A percentile compares a stretch with the other conserved stretches of the same genome.
Evolutionary conservation across 2,888 invertebrate species (phyloP).

Genomic region (Myopa tessellatipennis): DNA sequence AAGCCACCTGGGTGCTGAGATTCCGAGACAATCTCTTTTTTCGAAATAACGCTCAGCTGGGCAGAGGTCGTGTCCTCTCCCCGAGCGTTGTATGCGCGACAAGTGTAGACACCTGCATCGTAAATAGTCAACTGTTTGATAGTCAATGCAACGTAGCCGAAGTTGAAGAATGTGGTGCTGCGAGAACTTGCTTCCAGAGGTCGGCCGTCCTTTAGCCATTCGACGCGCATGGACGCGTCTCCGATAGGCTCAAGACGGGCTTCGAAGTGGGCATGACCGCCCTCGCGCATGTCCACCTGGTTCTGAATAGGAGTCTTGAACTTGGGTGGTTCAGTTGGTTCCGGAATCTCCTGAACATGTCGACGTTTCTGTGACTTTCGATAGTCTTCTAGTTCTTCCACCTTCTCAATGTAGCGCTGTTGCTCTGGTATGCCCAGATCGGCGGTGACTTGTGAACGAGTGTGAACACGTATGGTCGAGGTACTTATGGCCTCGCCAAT

Average conservation of each 20-base stretch:
- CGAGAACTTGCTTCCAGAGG: conserved; percentile 93
- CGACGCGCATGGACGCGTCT: conserved; percentile 88
- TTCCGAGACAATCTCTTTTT: conserved; percentile 87
- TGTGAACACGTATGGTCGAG: conserved; percentile 80
- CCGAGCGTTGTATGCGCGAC: conserved; percentile 86
- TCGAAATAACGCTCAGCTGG: conserved; percentile 84
- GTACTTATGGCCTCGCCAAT: conserved; percentile 91
- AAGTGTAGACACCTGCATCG: conserved; percentile 91
- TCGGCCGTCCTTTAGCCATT: conserved; percentile 93
- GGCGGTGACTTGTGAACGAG: conserved; percentile 84
- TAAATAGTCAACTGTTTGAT: conserved; percentile 90
- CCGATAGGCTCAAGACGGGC: conserved; percentile 93
- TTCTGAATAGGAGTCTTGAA: conserved; percentile 91
- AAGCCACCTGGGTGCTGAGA: conserved; percentile 92
- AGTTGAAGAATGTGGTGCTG: conserved; percentile 93
- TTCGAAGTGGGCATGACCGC: conserved; percentile 95
- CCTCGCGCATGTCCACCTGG: conserved; percentile 87
- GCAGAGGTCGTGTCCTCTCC: conserved; percentile 89
- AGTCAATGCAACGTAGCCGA: conserved; percentile 93
- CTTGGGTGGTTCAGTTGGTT: conserved; percentile 83
- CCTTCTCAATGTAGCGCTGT: conserved; percentile 90
- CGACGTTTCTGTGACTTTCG: conserved; percentile 81
- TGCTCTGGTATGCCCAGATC: conserved; percentile 92
- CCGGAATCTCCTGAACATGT: conserved; percentile 83
- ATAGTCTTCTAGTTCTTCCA: conserved; percentile 90